phyloP scores from a whole-genome alignment of 2,797 vertebrate genomes.

The Micropoecilia bifurca region DNA sequence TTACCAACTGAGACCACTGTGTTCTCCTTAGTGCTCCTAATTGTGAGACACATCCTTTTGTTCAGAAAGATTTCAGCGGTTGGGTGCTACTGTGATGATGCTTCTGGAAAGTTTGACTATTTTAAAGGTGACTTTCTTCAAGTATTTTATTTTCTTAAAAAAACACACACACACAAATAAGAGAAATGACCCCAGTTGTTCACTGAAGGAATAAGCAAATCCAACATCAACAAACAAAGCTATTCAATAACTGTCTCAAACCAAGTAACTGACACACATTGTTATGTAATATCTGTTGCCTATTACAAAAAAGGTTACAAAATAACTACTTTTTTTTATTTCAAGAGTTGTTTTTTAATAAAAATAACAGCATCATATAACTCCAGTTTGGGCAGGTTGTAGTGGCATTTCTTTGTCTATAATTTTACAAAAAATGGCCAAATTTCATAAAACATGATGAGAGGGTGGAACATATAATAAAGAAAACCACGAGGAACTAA shows the following conservation, averaged over 20 bases:
- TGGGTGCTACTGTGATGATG: conserved; percentile 13
- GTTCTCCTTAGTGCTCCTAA: conserved; percentile 24
- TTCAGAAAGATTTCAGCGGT: conserved; percentile 24
- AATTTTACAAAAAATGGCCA: neutral
- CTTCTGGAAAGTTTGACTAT: conserved; percentile 21
- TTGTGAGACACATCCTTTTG: conserved; percentile 43
- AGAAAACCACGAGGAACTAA: neutral
- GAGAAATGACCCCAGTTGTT: neutral
- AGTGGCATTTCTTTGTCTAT: neutral
- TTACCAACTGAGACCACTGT: conserved; percentile 46
- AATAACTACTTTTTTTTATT: conserved; percentile 21
- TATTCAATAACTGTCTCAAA: conserved; percentile 19
- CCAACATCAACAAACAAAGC: conserved; percentile 4
- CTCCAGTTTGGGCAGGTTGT: neutral
- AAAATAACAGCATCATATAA: neutral
- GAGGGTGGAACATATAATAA: neutral
- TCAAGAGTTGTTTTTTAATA: conserved; percentile 25
- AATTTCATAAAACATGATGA: neutral
- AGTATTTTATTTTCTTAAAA: conserved; percentile 11
- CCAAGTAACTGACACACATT: conserved; percentile 34
- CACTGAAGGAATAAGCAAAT: conserved; percentile 5
- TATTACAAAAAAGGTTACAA: conserved; percentile 19
- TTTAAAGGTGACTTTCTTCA: conserved; percentile 44
- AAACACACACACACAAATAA: neutral
- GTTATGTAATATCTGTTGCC: conserved; percentile 29